A percentile compares a stretch with the other conserved stretches of the same genome.
Conservation (phyloP, 2,888 invertebrate genomes). For the Merodon equestris region DNA sequence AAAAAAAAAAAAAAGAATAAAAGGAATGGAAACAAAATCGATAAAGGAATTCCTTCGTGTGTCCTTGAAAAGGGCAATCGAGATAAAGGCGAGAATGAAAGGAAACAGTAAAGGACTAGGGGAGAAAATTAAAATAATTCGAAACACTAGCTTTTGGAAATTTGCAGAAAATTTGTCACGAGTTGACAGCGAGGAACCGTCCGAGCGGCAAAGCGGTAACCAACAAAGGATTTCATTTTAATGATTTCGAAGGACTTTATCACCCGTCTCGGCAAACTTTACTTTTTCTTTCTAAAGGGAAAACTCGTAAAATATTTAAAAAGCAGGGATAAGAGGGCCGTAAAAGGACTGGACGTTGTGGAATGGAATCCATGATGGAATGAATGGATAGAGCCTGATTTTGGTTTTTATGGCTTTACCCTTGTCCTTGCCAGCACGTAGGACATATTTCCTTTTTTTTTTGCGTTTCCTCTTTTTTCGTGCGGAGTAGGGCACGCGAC, state of each 20-base stretch:
- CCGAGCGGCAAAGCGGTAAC: slow-evolving; percentile 5
- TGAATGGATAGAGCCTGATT: slow-evolving; percentile 41
- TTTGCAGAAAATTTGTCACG: slow-evolving; percentile 39
- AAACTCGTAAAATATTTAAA: slow-evolving; percentile 41
- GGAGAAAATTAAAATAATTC: slow-evolving; percentile 1
- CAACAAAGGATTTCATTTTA: slow-evolving; percentile 53
- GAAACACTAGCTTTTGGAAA: slow-evolving; percentile 26
- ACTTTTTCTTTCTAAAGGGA: slow-evolving; percentile 19
- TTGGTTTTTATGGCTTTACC: slow-evolving; percentile 36
- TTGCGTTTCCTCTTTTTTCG: slow-evolving; percentile 5
- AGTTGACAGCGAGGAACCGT: slow-evolving; percentile 19
- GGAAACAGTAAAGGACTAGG: no score
- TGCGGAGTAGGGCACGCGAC: no score
- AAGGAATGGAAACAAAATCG: slow-evolving; percentile 43
- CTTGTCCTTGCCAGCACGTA: slow-evolving; percentile 5
- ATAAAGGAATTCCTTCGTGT: slow-evolving; percentile 49
- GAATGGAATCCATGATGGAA: slow-evolving; percentile 39
- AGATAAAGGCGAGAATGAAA: no score
- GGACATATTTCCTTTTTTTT: slow-evolving; percentile 10
- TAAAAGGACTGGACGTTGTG: slow-evolving; percentile 7
- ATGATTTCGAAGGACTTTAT: slow-evolving; percentile 44
- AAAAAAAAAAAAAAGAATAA: no score
- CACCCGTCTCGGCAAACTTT: slow-evolving; percentile 11
- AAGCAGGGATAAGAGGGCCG: slow-evolving; percentile 3
- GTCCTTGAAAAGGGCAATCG: slow-evolving; percentile 37